A percentile compares a stretch with the other conserved stretches of the same genome.
phyloP scores from a whole-genome alignment of 2,888 invertebrate species.

The Cerastis rubricosa region DNA sequence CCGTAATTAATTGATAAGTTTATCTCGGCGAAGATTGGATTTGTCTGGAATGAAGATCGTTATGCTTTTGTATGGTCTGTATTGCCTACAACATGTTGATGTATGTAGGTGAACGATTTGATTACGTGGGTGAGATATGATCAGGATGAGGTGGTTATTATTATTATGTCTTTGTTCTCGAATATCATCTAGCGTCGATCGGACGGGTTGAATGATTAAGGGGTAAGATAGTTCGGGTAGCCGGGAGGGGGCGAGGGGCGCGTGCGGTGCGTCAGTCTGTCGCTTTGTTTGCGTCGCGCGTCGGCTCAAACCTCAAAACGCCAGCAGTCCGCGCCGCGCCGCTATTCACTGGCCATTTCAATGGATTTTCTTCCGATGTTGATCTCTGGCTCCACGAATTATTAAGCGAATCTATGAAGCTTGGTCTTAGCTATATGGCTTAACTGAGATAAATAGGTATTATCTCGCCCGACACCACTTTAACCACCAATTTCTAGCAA shows the following conservation, averaged over 20 bases:
- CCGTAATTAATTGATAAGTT: constrained; percentile 63
- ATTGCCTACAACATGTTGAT: constrained; percentile 18
- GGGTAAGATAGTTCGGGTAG: constrained; percentile 48
- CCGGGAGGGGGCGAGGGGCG: constrained; percentile 26
- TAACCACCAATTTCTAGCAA: background rate
- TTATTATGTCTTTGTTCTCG: constrained; percentile 55
- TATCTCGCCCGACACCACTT: background rate
- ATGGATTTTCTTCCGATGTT: constrained; percentile 36
- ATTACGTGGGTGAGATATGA: constrained; percentile 27
- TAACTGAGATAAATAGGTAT: background rate
- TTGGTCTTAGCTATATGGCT: background rate
- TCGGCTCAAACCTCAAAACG: constrained; percentile 52
- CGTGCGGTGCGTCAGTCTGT: constrained; percentile 41
- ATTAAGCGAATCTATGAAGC: constrained; percentile 14
- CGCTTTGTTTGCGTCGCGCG: constrained; percentile 49
- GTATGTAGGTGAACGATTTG: constrained; percentile 9
- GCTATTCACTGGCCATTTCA: constrained; percentile 38
- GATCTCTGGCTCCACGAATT: constrained; percentile 28
- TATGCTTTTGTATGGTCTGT: constrained; percentile 29
- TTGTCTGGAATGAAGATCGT: constrained; percentile 38
- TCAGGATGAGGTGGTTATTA: constrained; percentile 31
- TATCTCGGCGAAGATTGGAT: constrained; percentile 39
- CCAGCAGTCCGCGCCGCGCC: constrained; percentile 13
- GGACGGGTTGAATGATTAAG: constrained; percentile 55
- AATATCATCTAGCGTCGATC: constrained; percentile 44